Evolutionary conservation across 2,888 invertebrate genomes (phyloP).

Genomic region (Ommatoiulus sabulosus): DNA sequence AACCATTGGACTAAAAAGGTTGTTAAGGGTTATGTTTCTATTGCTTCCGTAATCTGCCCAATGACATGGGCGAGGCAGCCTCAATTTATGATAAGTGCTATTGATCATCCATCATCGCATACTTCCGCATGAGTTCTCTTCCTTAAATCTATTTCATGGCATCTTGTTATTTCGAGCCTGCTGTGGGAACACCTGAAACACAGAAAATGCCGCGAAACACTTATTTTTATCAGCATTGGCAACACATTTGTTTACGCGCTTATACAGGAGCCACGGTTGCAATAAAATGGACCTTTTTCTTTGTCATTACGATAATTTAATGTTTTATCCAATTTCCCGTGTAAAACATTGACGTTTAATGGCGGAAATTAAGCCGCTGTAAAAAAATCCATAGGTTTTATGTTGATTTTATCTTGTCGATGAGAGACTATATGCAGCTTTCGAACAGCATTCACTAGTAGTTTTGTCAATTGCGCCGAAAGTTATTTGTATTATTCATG

Average conservation of each 20-base stretch:
- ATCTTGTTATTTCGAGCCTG: background rate
- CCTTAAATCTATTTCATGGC: background rate
- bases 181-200: background rate
- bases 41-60: conserved; percentile 25
- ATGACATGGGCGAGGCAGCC: conserved; percentile 10
- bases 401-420: too few relatives aligned
- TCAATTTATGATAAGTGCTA: conserved; percentile 39
- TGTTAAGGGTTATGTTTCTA: background rate
- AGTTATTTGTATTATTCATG: too few relatives aligned
- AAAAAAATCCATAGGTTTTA: too few relatives aligned
- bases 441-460: too few relatives aligned
- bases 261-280: background rate
- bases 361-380: too few relatives aligned
- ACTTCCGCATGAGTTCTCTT: background rate
- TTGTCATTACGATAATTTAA: background rate
- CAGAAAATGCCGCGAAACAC: background rate
- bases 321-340: background rate
- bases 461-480: too few relatives aligned
- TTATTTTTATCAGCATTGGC: background rate
- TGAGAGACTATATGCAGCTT: too few relatives aligned
- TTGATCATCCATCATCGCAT: background rate
- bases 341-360: too few relatives aligned
- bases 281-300: background rate
- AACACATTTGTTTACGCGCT: too few relatives aligned
- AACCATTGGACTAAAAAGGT: background rate